phyloP scores from a whole-genome alignment of 2,113 vertebrate genomes.

The Brachypteracias leptosomus region DNA sequence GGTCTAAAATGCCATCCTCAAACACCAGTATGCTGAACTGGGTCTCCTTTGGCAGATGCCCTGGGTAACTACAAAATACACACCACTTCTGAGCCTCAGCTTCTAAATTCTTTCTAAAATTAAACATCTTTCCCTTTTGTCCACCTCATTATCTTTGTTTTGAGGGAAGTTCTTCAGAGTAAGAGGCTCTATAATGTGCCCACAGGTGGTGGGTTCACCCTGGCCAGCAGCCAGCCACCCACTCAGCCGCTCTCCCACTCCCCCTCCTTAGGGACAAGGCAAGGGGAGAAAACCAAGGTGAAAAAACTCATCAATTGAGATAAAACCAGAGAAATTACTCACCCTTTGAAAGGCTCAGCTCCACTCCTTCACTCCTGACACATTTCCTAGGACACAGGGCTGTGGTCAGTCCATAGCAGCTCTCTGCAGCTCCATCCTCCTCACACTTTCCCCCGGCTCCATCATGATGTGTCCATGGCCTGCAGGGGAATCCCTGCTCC shows the following conservation, averaged over 20 bases:
- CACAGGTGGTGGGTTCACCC: accelerated
- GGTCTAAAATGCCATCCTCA: neutral
- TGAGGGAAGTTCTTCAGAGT: neutral
- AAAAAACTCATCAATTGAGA: accelerated
- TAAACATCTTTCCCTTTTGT: neutral
- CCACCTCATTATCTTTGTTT: neutral
- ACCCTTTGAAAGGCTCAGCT: neutral
- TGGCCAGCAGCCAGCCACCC: neutral
- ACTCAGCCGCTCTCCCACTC: neutral
- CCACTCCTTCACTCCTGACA: neutral
- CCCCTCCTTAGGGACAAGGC: neutral
- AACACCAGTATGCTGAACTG: neutral
- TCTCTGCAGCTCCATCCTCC: neutral
- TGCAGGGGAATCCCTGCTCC: neutral
- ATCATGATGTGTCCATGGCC: neutral
- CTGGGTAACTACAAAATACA: neutral
- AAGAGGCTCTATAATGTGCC: neutral
- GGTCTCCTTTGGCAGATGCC: neutral
- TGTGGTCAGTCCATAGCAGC: accelerated
- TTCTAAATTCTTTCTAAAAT: neutral
- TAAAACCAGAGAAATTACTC: neutral
- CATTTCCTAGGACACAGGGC: neutral
- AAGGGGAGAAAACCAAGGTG: neutral
- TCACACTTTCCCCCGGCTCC: accelerated
- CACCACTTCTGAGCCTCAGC: neutral